A percentile compares a stretch with the other conserved stretches of the same genome.
These are phyloP conservation scores for Pseudonaja textilis DNA, from an alignment of 2,113 vertebrate genomes.

Conservation along the genomic window DNA sequence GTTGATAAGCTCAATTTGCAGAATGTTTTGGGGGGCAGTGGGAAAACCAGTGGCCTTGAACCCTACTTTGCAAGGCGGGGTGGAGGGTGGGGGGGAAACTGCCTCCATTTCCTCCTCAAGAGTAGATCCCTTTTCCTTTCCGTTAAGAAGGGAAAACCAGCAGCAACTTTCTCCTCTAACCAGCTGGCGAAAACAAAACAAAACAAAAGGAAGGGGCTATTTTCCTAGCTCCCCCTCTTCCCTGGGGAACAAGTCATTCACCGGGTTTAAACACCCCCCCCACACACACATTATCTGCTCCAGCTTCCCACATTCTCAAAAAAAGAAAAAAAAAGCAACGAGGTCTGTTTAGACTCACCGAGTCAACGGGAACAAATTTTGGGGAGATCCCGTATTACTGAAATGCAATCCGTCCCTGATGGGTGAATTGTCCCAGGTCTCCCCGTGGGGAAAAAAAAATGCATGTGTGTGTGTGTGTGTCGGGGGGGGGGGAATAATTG, in stretches of 20 bases:
- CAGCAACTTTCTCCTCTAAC: neutral
- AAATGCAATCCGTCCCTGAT: neutral
- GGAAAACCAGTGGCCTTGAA: neutral
- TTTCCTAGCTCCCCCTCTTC: neutral
- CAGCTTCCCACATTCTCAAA: neutral
- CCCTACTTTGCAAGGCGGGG: neutral
- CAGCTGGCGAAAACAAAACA: neutral
- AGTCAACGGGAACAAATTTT: neutral
- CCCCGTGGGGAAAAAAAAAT: too few species aligned
- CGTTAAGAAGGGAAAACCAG: neutral
- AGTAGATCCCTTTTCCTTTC: neutral
- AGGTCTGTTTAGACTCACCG: neutral
- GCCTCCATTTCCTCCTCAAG: neutral
- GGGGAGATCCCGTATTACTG: neutral
- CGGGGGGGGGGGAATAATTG: neutral
- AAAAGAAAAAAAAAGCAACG: too few species aligned
- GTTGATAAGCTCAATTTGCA: neutral
- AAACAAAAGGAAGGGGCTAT: neutral
- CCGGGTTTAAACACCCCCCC: too few species aligned
- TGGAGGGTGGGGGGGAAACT: rapidly evolving
- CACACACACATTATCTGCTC: neutral
- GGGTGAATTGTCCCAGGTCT: neutral
- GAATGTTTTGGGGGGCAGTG: neutral
- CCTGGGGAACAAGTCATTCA: neutral
- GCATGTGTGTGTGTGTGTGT: too few species aligned